Evolutionary conservation across 2,797 vertebrate species (phyloP).

Genomic region (Rhadinocentrus ornatus): DNA sequence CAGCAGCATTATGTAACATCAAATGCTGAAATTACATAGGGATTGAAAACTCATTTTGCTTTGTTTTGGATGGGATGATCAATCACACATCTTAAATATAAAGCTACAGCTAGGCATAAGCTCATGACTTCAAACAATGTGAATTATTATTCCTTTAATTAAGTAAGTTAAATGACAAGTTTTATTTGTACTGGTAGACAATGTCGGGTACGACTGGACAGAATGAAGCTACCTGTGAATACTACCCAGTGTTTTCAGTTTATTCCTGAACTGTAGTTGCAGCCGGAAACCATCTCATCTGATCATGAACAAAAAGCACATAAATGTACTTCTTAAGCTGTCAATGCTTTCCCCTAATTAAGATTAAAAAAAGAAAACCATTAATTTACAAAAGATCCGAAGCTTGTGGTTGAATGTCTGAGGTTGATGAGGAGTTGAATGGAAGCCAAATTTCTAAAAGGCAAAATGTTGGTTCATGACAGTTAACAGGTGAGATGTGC

Average conservation of each 20-base stretch:
- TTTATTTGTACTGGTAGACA: background rate
- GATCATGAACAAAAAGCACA: no score
- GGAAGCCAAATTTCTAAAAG: background rate
- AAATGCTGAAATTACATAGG: constrained; percentile 5
- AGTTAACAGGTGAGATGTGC: background rate
- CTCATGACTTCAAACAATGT: background rate
- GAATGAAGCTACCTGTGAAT: background rate
- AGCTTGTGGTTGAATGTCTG: background rate
- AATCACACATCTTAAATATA: background rate
- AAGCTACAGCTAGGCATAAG: background rate
- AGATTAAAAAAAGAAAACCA: background rate
- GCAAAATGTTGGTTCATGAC: background rate
- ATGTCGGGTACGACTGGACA: background rate
- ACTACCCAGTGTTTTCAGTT: background rate
- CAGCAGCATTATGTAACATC: background rate
- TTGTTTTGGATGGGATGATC: background rate
- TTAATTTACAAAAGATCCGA: background rate
- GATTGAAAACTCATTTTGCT: background rate
- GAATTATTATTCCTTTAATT: background rate
- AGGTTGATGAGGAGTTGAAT: background rate
- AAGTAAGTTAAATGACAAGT: background rate
- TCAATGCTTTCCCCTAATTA: no score
- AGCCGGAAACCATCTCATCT: background rate
- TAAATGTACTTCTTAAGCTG: no score
- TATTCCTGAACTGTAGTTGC: background rate